These are phyloP conservation scores for Pipistrellus pipistrellus DNA, from an alignment of 2,797 vertebrate genomes.

Conservation along the genomic window DNA sequence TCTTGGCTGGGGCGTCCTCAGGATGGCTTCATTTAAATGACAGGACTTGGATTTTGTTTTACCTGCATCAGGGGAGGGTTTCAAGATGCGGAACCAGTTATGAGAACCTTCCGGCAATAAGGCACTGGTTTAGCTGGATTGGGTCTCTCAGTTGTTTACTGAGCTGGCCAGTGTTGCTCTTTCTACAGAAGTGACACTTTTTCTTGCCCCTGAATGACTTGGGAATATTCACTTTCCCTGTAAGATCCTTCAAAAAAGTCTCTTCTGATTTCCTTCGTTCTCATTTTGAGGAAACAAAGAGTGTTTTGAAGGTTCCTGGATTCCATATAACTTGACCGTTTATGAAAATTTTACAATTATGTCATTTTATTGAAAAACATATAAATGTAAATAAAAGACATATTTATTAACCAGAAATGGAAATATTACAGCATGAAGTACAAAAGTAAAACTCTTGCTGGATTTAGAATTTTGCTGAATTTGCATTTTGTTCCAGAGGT, in stretches of 20 bases:
- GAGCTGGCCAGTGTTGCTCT: not conserved
- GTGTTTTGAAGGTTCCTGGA: not conserved
- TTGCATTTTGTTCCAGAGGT: not conserved
- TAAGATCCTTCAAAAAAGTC: not conserved
- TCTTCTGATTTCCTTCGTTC: not conserved
- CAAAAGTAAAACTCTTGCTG: not conserved
- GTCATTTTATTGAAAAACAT: not conserved
- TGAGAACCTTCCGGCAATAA: not conserved
- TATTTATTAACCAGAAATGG: not conserved
- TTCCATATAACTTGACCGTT: not conserved
- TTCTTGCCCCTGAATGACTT: not conserved
- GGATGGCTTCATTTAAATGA: not conserved
- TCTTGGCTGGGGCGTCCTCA: not conserved
- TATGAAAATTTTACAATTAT: not conserved
- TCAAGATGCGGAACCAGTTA: not conserved
- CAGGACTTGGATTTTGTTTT: constrained; percentile 1
- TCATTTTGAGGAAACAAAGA: constrained; percentile 28
- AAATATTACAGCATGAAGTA: not conserved
- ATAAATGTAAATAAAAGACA: not conserved
- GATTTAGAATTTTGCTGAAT: not conserved
- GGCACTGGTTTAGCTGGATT: not conserved
- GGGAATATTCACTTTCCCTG: constrained; percentile 4
- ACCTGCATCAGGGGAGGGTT: not conserved
- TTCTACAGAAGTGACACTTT: not conserved
- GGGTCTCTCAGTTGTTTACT: not conserved